Percentiles rank a stretch among this genome's conserved stretches.
Conservation (phyloP, 2,888 invertebrate species). For the Polyommatus icarus region DNA sequence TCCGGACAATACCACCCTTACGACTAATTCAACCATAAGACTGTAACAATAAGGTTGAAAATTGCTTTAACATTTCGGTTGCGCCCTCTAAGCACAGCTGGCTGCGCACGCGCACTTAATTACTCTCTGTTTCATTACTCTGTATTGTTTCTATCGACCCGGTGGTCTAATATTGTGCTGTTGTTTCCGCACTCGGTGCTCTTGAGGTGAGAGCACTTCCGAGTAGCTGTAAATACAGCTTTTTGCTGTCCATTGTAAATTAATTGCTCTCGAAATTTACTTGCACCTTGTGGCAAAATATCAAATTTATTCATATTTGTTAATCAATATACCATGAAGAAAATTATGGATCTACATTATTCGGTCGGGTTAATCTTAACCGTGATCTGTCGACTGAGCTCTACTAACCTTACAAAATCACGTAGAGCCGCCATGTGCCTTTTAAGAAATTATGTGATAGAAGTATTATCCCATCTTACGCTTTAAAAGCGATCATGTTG, state of each 20-base stretch:
- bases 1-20: not conserved
- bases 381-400: too few species aligned
- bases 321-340: too few species aligned
- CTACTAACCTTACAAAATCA: too few species aligned
- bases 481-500: too few species aligned
- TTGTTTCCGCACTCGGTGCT: conserved; percentile 23
- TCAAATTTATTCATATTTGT: not conserved
- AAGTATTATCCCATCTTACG: too few species aligned
- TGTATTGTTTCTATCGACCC: conserved; percentile 25
- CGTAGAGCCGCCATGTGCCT: too few species aligned
- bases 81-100: conserved; percentile 56
- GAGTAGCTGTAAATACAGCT: conserved; percentile 6
- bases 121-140: conserved; percentile 38
- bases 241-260: conserved; percentile 5
- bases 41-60: not conserved
- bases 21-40: not conserved
- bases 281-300: not conserved
- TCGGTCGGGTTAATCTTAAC: too few species aligned
- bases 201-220: conserved; percentile 28
- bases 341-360: too few species aligned
- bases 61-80: not conserved
- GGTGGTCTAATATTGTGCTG: conserved; percentile 32
- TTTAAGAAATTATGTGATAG: too few species aligned
- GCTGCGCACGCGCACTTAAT: conserved; percentile 69
- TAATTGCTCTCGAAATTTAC: not conserved